These are phyloP conservation scores for Macrocentrus cingulum DNA, from an alignment of 1,140 invertebrate species.

Conservation along the genomic window DNA sequence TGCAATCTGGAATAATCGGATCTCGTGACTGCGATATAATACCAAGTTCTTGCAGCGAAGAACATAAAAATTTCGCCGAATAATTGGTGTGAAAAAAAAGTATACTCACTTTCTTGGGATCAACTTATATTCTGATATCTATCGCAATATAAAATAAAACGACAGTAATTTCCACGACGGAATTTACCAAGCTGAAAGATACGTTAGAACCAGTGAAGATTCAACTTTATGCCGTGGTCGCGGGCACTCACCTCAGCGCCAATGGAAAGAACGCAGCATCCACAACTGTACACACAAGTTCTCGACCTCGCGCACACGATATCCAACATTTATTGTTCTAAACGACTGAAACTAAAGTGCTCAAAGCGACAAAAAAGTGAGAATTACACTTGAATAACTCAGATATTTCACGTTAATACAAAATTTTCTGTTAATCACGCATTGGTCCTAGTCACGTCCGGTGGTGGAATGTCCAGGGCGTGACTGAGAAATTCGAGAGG, in stretches of 20 bases:
- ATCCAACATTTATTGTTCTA: too few relatives aligned
- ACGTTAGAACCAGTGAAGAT: too few relatives aligned
- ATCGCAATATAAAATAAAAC: too few relatives aligned
- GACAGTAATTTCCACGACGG: too few relatives aligned
- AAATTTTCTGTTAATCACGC: neutral
- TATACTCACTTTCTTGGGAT: too few relatives aligned
- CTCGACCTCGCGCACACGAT: neutral
- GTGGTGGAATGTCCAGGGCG: neutral
- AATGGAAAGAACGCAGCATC: slow-evolving; percentile 13
- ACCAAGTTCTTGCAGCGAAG: neutral
- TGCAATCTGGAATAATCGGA: slow-evolving; percentile 1
- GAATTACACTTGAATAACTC: neutral
- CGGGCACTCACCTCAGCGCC: slow-evolving; percentile 10
- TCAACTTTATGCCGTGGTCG: too few relatives aligned
- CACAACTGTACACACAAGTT: neutral
- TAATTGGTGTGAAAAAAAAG: neutral
- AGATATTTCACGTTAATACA: neutral
- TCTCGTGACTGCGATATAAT: neutral
- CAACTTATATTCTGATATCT: too few relatives aligned
- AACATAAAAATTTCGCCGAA: neutral
- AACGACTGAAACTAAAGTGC: too few relatives aligned
- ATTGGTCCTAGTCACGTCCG: neutral
- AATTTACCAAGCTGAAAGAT: neutral
- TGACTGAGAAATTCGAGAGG: neutral
- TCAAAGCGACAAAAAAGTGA: too few relatives aligned